Conservation (phyloP, 2,888 invertebrate genomes). For the Microctonus hyperodae region DNA sequence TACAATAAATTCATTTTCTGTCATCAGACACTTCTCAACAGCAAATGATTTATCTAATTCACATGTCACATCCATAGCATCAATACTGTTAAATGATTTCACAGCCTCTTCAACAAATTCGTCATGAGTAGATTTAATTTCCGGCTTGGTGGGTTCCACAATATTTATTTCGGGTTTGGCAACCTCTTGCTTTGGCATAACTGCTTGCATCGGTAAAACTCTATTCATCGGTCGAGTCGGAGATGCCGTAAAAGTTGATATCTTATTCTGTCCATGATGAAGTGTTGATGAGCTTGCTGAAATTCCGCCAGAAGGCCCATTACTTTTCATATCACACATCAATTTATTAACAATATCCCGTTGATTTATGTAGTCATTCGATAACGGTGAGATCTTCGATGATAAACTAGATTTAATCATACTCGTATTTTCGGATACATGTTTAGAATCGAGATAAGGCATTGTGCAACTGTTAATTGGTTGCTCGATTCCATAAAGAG, state of each 20-base stretch:
- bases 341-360: slow-evolving; percentile 50
- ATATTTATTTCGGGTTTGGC: slow-evolving; percentile 49
- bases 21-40: background rate
- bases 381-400: slow-evolving; percentile 53
- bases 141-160: slow-evolving; percentile 55
- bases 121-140: slow-evolving; percentile 39
- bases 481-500: slow-evolving; percentile 50
- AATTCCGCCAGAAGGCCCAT: slow-evolving; percentile 39
- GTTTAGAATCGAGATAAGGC: slow-evolving; percentile 59
- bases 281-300: background rate
- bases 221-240: slow-evolving; percentile 77
- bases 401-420: slow-evolving; percentile 59
- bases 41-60: slow-evolving; percentile 16
- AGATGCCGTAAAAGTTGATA: slow-evolving; percentile 51
- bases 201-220: slow-evolving; percentile 79
- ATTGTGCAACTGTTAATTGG: slow-evolving; percentile 50
- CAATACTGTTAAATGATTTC: background rate
- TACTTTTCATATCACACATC: slow-evolving; percentile 49
- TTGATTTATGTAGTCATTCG: slow-evolving; percentile 53
- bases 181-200: slow-evolving; percentile 67
- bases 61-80: slow-evolving; percentile 11
- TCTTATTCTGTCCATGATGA: slow-evolving; percentile 58
- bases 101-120: background rate
- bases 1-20: background rate
- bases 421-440: slow-evolving; percentile 59